Evolutionary conservation across 2,888 invertebrate genomes (phyloP).

Genomic region (Torymus auratus): DNA sequence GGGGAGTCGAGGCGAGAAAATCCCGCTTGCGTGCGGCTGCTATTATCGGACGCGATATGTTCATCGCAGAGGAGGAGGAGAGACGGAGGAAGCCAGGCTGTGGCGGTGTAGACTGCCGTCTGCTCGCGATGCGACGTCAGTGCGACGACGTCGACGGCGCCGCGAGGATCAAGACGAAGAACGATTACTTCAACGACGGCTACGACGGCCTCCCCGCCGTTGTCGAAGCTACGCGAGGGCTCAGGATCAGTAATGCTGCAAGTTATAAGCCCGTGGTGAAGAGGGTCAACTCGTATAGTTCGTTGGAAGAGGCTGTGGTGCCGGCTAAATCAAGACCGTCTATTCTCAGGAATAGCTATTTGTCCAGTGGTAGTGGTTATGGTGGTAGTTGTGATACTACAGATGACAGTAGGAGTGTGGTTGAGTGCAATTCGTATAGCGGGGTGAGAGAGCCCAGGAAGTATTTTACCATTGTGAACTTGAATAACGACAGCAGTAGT

Average conservation of each 20-base stretch:
- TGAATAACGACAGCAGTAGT: constrained; percentile 35
- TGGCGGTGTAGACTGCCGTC: constrained; percentile 71
- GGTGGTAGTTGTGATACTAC: constrained; percentile 32
- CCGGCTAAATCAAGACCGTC: constrained; percentile 15
- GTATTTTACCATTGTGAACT: constrained; percentile 56
- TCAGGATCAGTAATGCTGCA: constrained; percentile 23
- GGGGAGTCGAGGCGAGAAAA: background rate
- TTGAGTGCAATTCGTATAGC: constrained; percentile 48
- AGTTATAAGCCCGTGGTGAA: constrained; percentile 12
- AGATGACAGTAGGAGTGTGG: constrained; percentile 37
- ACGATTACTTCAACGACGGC: constrained; percentile 56
- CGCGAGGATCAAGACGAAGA: constrained; percentile 21
- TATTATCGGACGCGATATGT: constrained; percentile 64
- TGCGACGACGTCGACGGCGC: constrained; percentile 63
- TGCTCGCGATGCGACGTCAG: constrained; percentile 66
- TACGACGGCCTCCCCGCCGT: constrained; percentile 56
- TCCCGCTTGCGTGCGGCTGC: background rate
- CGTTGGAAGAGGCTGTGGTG: constrained; percentile 8
- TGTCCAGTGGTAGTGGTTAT: constrained; percentile 33
- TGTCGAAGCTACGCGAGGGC: constrained; percentile 54
- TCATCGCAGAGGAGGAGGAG: constrained; percentile 70
- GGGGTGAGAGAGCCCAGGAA: constrained; percentile 38
- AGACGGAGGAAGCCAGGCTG: constrained; percentile 56
- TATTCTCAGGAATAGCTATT: constrained; percentile 7
- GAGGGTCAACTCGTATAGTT: constrained; percentile 42